Conservation (phyloP, 1,140 invertebrate genomes). For the Zelostemma sp. region DNA sequence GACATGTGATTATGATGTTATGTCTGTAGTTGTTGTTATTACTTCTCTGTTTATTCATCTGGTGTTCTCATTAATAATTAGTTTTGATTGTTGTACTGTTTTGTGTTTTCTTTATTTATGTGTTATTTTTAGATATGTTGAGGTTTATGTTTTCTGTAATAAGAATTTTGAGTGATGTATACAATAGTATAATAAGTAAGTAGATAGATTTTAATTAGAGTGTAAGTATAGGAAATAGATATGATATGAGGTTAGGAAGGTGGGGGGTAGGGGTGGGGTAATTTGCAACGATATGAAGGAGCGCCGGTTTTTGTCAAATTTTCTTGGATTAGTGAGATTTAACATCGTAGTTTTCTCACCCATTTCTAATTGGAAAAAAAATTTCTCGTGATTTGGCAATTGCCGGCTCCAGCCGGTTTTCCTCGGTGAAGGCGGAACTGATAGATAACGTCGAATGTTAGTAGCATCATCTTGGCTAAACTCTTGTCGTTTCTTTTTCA, state of each 20-base stretch:
- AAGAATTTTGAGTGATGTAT: too few relatives aligned
- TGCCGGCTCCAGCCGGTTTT: slow-evolving; percentile 18
- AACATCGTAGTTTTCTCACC: neutral
- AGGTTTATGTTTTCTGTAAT: too few relatives aligned
- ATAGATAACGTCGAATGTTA: slow-evolving; percentile 8
- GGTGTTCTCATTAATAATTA: too few relatives aligned
- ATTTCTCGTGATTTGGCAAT: neutral
- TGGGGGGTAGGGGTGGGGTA: neutral
- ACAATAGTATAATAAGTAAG: too few relatives aligned
- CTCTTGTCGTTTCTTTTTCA: slow-evolving; percentile 22
- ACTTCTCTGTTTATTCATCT: too few relatives aligned
- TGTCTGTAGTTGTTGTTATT: too few relatives aligned
- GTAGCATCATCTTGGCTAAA: slow-evolving; percentile 16
- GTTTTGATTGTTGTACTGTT: too few relatives aligned
- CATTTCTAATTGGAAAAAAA: neutral
- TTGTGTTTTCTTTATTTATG: too few relatives aligned
- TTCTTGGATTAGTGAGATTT: neutral
- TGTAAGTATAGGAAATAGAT: neutral
- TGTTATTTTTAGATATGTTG: too few relatives aligned
- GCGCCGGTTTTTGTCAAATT: neutral
- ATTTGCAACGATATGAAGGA: neutral
- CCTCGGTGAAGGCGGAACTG: slow-evolving; percentile 12
- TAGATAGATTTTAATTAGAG: too few relatives aligned
- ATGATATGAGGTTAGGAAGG: neutral
- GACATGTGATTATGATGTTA: too few relatives aligned